phyloP scores from a whole-genome alignment of 2,113 vertebrate species.

The Ptilonorhynchus violaceus region DNA sequence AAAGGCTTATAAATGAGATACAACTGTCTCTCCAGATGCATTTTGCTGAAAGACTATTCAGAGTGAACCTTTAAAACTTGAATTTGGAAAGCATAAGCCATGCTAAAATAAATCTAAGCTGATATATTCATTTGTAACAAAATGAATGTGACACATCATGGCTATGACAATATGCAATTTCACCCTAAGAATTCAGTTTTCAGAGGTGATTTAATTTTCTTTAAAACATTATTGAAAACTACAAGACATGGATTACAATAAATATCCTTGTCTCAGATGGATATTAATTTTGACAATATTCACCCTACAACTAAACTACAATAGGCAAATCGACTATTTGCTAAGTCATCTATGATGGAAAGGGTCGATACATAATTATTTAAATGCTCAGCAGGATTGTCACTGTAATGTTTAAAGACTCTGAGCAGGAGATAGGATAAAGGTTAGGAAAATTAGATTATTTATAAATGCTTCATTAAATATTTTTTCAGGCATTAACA shows the following conservation, averaged over 20 bases:
- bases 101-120: constrained; percentile 70
- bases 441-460: not conserved
- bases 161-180: constrained; percentile 58
- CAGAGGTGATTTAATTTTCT: constrained; percentile 65
- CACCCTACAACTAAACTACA: constrained; percentile 16
- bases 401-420: not conserved
- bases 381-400: constrained; percentile 5
- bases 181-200: constrained; percentile 64
- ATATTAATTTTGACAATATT: constrained; percentile 57
- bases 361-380: not conserved
- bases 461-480: constrained; percentile 4
- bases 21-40: constrained; percentile 59
- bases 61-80: constrained; percentile 56
- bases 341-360: not conserved
- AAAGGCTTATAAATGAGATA: constrained; percentile 69
- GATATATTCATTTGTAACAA: constrained; percentile 70
- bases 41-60: constrained; percentile 65
- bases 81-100: constrained; percentile 56
- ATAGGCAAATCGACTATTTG: constrained; percentile 36
- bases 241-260: constrained; percentile 57
- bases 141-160: constrained; percentile 52
- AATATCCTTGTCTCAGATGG: constrained; percentile 44
- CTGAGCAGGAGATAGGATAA: not conserved
- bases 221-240: constrained; percentile 67
- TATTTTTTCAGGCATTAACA: constrained; percentile 7